Conservation (phyloP, 2,888 invertebrate genomes). For the Cheilosia pagana region DNA sequence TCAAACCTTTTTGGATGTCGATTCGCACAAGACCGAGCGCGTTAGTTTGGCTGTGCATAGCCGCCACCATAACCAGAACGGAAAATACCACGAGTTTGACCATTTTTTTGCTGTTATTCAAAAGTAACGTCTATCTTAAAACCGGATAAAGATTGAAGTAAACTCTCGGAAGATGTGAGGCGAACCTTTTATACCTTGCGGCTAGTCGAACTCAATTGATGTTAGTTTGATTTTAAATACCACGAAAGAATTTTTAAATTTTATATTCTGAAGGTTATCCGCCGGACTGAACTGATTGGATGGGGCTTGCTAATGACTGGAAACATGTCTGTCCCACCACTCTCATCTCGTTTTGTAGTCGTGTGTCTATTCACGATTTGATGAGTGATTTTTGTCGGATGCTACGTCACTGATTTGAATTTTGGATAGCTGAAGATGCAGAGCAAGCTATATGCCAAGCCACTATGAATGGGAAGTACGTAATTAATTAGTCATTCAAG, state of each 20-base stretch:
- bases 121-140: slow-evolving; percentile 49
- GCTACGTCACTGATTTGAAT: neutral
- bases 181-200: slow-evolving; percentile 65
- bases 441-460: slow-evolving; percentile 7
- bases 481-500: slow-evolving; percentile 38
- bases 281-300: slow-evolving; percentile 9
- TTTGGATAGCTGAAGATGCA: slow-evolving; percentile 9
- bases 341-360: slow-evolving; percentile 10
- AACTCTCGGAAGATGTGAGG: slow-evolving; percentile 52
- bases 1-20: slow-evolving; percentile 60
- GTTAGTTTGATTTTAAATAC: slow-evolving; percentile 1
- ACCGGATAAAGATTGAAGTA: slow-evolving; percentile 57
- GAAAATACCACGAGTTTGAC: slow-evolving; percentile 47
- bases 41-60: slow-evolving; percentile 42
- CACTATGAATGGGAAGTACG: slow-evolving; percentile 6
- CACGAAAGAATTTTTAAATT: slow-evolving; percentile 45
- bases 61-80: slow-evolving; percentile 51
- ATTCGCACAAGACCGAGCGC: slow-evolving; percentile 59
- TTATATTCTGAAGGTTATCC: slow-evolving; percentile 65
- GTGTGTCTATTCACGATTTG: slow-evolving; percentile 4
- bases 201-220: slow-evolving; percentile 1
- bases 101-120: slow-evolving; percentile 21
- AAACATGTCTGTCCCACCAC: slow-evolving; percentile 26
- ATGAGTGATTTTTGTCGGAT: slow-evolving; percentile 7
- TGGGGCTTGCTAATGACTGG: slow-evolving; percentile 16